Evolutionary conservation across 2,113 vertebrate species (phyloP).

Genomic region (Prunella fulvescens): DNA sequence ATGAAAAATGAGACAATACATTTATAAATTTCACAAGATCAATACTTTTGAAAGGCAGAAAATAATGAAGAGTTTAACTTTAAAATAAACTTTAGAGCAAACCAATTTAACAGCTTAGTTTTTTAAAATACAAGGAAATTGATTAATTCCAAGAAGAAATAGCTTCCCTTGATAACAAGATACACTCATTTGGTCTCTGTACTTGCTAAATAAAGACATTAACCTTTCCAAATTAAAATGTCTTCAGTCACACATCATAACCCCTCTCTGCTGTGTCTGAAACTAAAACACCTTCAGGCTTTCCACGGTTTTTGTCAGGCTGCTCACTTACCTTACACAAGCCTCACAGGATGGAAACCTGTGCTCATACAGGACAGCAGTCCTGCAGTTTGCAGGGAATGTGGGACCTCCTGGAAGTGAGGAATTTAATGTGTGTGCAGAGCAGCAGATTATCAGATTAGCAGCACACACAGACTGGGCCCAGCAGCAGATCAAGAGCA

Average conservation of each 20-base stretch:
- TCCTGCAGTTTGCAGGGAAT: neutral
- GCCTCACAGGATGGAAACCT: neutral
- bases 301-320: neutral
- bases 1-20: neutral
- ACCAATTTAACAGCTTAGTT: neutral
- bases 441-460: neutral
- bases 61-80: neutral
- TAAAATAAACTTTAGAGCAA: neutral
- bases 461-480: neutral
- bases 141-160: neutral
- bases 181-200: neutral
- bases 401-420: neutral
- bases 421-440: neutral
- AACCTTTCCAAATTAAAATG: neutral
- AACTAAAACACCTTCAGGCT: neutral
- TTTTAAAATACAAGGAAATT: neutral
- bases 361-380: neutral
- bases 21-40: neutral
- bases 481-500: neutral
- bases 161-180: neutral
- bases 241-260: neutral
- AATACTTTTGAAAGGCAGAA: neutral
- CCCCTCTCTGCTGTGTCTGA: neutral
- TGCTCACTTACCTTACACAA: conserved; percentile 24
- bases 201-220: neutral